Evolutionary conservation across 2,888 invertebrate genomes (phyloP).

Genomic region (Cheilosia impressa): DNA sequence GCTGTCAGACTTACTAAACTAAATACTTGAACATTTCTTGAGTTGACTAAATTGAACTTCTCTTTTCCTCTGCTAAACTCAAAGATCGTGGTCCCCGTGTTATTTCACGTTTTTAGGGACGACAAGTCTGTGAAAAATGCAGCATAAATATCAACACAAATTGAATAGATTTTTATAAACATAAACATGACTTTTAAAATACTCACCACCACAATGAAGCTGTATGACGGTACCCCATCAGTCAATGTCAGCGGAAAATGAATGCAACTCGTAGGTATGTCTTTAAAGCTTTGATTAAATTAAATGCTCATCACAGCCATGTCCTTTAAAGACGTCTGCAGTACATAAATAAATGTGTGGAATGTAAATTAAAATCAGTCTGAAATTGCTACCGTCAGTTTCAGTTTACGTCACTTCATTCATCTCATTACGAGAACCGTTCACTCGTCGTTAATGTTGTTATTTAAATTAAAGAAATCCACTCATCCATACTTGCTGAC

Average conservation of each 20-base stretch:
- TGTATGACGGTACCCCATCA: not conserved
- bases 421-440: not conserved
- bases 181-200: too few species aligned
- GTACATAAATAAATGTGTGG: conserved; percentile 19
- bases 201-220: too few species aligned
- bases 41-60: too few species aligned
- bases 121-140: too few species aligned
- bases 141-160: too few species aligned
- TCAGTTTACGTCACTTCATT: conserved; percentile 4
- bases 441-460: conserved; percentile 45
- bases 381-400: not conserved
- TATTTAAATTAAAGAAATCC: conserved; percentile 69
- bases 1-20: too few species aligned
- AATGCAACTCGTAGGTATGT: not conserved
- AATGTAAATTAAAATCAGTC: conserved; percentile 40
- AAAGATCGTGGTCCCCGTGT: too few species aligned
- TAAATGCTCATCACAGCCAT: conserved; percentile 49
- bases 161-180: too few species aligned
- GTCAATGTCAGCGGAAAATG: conserved; percentile 1
- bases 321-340: conserved; percentile 23
- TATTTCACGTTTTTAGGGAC: too few species aligned
- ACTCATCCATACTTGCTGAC: conserved; percentile 61
- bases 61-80: too few species aligned
- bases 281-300: conserved; percentile 26
- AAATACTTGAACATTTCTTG: too few species aligned